phyloP scores from a whole-genome alignment of 2,113 vertebrate species.

The Chauna torquata region DNA sequence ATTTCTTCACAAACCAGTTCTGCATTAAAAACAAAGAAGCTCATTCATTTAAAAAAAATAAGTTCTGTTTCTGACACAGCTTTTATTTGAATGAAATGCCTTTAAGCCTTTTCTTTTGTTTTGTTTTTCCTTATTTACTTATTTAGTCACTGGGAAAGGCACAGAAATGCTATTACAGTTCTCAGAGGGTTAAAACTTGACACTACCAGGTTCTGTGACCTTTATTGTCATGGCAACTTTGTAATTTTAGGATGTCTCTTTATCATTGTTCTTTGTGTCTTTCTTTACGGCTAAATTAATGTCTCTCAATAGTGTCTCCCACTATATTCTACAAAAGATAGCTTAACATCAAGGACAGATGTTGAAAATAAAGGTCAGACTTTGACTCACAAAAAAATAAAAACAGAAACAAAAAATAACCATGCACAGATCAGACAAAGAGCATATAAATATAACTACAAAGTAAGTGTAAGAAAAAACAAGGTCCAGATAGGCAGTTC shows the following conservation, averaged over 20 bases:
- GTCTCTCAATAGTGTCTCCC: conserved; percentile 82
- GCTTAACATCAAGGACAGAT: conserved; percentile 84
- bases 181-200: conserved; percentile 86
- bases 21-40: conserved; percentile 62
- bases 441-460: conserved; percentile 88
- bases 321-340: conserved; percentile 87
- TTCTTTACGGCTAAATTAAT: conserved; percentile 82
- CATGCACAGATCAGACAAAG: conserved; percentile 85
- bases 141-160: conserved; percentile 83
- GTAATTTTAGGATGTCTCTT: conserved; percentile 90
- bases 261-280: conserved; percentile 85
- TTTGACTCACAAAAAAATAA: conserved; percentile 87
- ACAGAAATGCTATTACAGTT: conserved; percentile 90
- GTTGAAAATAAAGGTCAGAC: conserved; percentile 90
- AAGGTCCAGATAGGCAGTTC: conserved; percentile 94
- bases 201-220: conserved; percentile 80
- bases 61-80: conserved; percentile 76
- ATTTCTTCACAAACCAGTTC: conserved; percentile 73
- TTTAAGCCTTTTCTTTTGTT: conserved; percentile 67
- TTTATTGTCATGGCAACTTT: conserved; percentile 92
- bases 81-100: conserved; percentile 77
- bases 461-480: conserved; percentile 92
- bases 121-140: conserved; percentile 31
- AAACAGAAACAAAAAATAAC: conserved; percentile 75
- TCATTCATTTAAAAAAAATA: conserved; percentile 65